Evolutionary conservation across 92 coral and sea anemone species (phyloP).

Genomic region (Phenganax marumi): DNA sequence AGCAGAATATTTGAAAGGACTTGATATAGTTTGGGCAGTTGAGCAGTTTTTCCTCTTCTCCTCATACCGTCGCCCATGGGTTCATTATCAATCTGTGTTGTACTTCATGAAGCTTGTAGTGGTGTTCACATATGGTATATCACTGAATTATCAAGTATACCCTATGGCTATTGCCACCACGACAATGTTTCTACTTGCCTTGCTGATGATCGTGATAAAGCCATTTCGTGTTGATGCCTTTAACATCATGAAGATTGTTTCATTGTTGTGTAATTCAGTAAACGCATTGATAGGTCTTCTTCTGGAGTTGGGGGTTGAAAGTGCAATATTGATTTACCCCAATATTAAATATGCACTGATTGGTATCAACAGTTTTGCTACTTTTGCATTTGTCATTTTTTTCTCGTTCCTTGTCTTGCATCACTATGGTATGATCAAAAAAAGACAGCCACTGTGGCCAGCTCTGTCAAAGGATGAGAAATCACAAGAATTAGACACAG

Average conservation of each 20-base stretch:
- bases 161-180: conserved; percentile 85
- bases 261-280: conserved; percentile 68
- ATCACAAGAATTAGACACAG: conserved; percentile 70
- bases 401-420: conserved; percentile 81
- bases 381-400: conserved; percentile 55
- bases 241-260: conserved; percentile 84
- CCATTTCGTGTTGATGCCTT: conserved; percentile 88
- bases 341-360: conserved; percentile 70
- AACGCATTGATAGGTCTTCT: conserved; percentile 79
- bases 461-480: conserved; percentile 78
- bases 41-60: conserved; percentile 98
- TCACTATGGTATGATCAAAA: conserved; percentile 60
- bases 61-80: conserved; percentile 87
- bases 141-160: conserved; percentile 56
- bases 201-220: conserved; percentile 73
- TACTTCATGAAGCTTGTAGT: conserved; percentile 72
- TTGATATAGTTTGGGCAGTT: conserved; percentile 98
- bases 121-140: conserved; percentile 70
- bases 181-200: conserved; percentile 69
- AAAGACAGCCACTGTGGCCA: conserved; percentile 84
- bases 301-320: conserved; percentile 71
- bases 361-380: conserved; percentile 65
- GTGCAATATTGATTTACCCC: conserved; percentile 79
- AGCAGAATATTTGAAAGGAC: conserved; percentile 93
- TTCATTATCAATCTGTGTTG: conserved; percentile 83